Conservation (phyloP, 2,113 vertebrate species). For the Campylorhamphus procurvoides region DNA sequence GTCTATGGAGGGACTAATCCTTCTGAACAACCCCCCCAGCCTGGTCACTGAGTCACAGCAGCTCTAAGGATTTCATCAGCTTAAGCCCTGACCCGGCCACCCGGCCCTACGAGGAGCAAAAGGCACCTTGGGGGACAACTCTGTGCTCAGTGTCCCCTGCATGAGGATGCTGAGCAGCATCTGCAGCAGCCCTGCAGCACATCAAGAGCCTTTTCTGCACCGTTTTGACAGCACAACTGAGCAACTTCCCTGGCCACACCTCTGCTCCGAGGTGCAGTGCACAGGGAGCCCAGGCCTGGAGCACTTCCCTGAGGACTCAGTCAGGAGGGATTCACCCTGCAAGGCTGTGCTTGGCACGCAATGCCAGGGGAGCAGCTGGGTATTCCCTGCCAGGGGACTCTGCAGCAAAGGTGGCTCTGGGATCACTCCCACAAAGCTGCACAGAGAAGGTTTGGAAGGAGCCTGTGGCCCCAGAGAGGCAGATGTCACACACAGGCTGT, state of each 20-base stretch:
- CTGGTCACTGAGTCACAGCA: neutral
- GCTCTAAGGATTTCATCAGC: neutral
- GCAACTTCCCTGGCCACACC: neutral
- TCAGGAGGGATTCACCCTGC: neutral
- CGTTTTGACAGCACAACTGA: fast-evolving
- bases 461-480: neutral
- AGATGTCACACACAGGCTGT: neutral
- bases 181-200: neutral
- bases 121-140: neutral
- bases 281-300: neutral
- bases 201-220: neutral
- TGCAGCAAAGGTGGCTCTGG: fast-evolving
- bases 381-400: neutral
- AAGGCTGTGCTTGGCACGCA: neutral
- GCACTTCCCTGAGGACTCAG: neutral
- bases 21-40: neutral
- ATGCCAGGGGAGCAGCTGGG: neutral
- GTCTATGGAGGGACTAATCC: neutral
- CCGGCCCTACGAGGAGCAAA: fast-evolving
- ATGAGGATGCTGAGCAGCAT: neutral
- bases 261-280: no score
- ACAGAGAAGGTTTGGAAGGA: neutral
- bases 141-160: neutral
- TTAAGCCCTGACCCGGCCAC: neutral
- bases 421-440: neutral